Evolutionary conservation across 2,797 vertebrate species (phyloP).

Genomic region (Sphenopsis melanotis): DNA sequence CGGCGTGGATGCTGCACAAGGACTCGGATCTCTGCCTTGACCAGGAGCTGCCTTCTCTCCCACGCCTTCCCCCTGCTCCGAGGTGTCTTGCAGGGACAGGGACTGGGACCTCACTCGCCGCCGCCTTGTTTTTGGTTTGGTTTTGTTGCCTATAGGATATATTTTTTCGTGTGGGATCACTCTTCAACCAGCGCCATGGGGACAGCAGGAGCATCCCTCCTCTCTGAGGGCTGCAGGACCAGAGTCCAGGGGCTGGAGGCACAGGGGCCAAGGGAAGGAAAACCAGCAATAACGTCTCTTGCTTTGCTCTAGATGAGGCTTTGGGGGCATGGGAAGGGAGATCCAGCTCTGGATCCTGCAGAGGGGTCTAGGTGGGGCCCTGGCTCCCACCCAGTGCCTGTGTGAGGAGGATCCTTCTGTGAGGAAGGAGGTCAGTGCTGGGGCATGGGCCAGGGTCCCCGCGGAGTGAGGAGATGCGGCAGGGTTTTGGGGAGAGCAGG

Average conservation of each 20-base stretch:
- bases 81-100: background rate
- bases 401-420: background rate
- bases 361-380: background rate
- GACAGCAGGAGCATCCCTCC: background rate
- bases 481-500: background rate
- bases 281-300: conserved; percentile 7
- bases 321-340: background rate
- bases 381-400: background rate
- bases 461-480: background rate
- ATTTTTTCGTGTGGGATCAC: conserved; percentile 34
- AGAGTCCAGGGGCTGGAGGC: background rate
- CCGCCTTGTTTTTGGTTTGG: background rate
- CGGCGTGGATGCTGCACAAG: conserved; percentile 42
- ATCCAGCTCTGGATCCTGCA: background rate
- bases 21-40: conserved; percentile 39
- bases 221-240: background rate
- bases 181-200: conserved; percentile 30
- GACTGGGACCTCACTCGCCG: background rate
- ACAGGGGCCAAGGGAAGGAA: background rate
- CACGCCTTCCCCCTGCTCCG: background rate
- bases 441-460: background rate
- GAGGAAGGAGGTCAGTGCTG: background rate
- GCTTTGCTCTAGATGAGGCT: conserved; percentile 10
- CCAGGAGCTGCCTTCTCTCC: conserved; percentile 60
- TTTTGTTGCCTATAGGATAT: conserved; percentile 57